Percentiles rank a stretch among this genome's conserved stretches.
phyloP scores from a whole-genome alignment of 2,888 invertebrate species.

The Drosophila histrio region DNA sequence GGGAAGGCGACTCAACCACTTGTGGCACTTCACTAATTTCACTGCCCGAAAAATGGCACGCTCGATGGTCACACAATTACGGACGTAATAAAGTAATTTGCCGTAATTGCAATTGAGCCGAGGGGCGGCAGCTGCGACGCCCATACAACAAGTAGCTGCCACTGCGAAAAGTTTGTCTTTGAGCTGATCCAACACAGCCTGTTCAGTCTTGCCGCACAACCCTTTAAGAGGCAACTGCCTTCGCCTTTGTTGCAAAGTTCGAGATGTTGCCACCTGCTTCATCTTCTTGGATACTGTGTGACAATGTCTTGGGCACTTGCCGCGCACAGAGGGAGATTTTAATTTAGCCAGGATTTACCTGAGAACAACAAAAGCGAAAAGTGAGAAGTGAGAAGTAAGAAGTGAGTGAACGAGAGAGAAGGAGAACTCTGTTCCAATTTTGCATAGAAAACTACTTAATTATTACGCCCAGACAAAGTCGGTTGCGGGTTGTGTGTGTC shows the following conservation, averaged over 20 bases:
- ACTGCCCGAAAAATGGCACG: slow-evolving; percentile 78
- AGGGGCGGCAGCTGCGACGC: slow-evolving; percentile 57
- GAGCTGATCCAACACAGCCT: slow-evolving; percentile 8
- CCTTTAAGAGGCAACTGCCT: slow-evolving; percentile 26
- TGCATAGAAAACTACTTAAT: slow-evolving; percentile 81
- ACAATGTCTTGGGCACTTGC: slow-evolving; percentile 70
- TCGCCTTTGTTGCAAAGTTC: slow-evolving; percentile 51
- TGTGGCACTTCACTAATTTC: slow-evolving; percentile 69
- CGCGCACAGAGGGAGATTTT: slow-evolving; percentile 76
- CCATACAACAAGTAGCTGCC: slow-evolving; percentile 28
- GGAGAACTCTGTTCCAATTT: slow-evolving; percentile 54
- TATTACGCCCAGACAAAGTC: slow-evolving; percentile 55
- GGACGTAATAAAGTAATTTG: slow-evolving; percentile 84
- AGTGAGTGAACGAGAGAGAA: no score
- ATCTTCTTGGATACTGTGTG: slow-evolving; percentile 55
- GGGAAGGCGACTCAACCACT: slow-evolving; percentile 64
- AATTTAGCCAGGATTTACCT: slow-evolving; percentile 65
- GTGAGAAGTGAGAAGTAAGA: slow-evolving; percentile 1
- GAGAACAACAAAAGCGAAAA: slow-evolving; percentile 1
- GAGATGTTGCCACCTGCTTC: slow-evolving; percentile 14
- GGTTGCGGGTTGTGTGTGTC: slow-evolving; percentile 8
- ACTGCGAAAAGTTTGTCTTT: slow-evolving; percentile 55
- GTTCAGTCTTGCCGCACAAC: slow-evolving; percentile 24
- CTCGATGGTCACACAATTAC: slow-evolving; percentile 83
- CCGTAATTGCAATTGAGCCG: slow-evolving; percentile 84